A percentile compares a stretch with the other conserved stretches of the same genome.
phyloP scores from a whole-genome alignment of 2,113 vertebrate species.

The Ia io region DNA sequence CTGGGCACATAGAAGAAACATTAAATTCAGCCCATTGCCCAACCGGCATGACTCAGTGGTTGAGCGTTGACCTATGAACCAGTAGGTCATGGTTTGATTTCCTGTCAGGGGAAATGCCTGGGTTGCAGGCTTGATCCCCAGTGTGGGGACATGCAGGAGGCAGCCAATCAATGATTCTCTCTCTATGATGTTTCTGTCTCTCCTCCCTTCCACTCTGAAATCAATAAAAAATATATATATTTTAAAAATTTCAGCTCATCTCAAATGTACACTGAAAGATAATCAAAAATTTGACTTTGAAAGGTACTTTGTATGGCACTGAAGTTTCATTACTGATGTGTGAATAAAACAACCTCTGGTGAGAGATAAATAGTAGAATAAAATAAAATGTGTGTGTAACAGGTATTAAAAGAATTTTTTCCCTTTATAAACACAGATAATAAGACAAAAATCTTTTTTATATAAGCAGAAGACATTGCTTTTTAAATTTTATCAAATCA shows the following conservation, averaged over 20 bases:
- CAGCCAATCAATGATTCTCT: too few relatives aligned
- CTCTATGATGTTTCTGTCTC: too few relatives aligned
- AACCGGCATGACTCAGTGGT: too few relatives aligned
- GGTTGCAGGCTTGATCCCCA: too few relatives aligned
- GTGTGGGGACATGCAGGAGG: too few relatives aligned
- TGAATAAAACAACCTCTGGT: not conserved
- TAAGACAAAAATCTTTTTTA: not conserved
- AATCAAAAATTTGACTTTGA: not conserved
- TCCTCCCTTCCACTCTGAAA: too few relatives aligned
- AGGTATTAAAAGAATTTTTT: not conserved
- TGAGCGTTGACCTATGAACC: too few relatives aligned
- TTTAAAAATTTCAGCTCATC: too few relatives aligned
- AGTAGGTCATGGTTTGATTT: too few relatives aligned
- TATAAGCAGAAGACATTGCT: not conserved
- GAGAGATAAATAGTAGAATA: not conserved
- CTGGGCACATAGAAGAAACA: not conserved
- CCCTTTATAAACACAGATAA: not conserved
- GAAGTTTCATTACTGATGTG: not conserved
- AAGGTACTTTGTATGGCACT: not conserved
- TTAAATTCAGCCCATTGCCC: not conserved
- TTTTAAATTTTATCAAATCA: not conserved
- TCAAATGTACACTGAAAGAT: not conserved
- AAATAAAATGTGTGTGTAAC: not conserved
- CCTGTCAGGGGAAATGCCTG: too few relatives aligned
- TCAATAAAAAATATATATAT: too few relatives aligned